Conservation (phyloP, 2,888 invertebrate genomes). For the Epinotia brunnichana region DNA sequence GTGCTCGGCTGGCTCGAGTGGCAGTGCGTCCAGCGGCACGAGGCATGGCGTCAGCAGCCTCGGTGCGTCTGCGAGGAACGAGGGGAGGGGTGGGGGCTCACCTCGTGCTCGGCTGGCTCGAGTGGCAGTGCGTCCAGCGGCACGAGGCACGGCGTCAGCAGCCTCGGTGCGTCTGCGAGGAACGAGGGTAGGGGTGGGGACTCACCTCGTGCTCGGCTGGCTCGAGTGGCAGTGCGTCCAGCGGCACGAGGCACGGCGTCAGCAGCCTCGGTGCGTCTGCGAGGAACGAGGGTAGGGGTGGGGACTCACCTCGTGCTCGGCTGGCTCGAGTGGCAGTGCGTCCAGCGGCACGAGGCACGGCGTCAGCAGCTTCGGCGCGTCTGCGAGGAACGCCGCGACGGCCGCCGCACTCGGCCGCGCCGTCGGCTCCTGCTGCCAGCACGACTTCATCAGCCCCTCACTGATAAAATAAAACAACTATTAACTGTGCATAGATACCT, state of each 20-base stretch:
- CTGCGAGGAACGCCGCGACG: conserved; percentile 91
- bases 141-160: conserved; percentile 90
- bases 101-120: conserved; percentile 80
- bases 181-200: too few relatives aligned
- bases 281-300: not conserved
- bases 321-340: conserved; percentile 89
- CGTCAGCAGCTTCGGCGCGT: conserved; percentile 88
- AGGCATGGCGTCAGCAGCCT: too few relatives aligned
- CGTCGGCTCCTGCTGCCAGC: conserved; percentile 89
- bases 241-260: conserved; percentile 89
- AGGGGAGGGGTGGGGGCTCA: too few relatives aligned
- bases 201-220: conserved; percentile 76
- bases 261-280: conserved; percentile 81
- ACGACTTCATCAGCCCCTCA: conserved; percentile 89
- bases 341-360: conserved; percentile 90
- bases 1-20: not conserved
- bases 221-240: conserved; percentile 89
- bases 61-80: too few relatives aligned
- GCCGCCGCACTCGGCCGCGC: conserved; percentile 90
- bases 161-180: conserved; percentile 46
- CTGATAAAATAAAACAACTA: conserved; percentile 71
- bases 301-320: conserved; percentile 59
- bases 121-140: conserved; percentile 63
- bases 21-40: not conserved
- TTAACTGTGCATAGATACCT: not conserved